phyloP scores from a whole-genome alignment of 2,797 vertebrate genomes.

The Hirundo rustica region DNA sequence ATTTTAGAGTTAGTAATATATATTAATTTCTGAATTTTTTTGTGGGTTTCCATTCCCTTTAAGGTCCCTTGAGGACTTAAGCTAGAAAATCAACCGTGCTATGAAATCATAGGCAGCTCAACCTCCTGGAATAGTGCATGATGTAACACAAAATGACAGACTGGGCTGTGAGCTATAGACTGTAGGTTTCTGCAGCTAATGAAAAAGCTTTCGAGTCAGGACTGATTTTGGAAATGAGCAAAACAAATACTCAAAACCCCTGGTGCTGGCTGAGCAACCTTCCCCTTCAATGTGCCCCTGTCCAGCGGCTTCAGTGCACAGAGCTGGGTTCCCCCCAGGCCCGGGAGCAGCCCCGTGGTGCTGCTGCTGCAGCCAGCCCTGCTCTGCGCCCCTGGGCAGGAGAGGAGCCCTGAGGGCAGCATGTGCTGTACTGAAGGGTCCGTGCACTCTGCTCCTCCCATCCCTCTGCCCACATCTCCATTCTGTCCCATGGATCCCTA shows the following conservation, averaged over 20 bases:
- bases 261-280: not conserved
- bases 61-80: not conserved
- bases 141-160: not conserved
- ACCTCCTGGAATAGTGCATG: not conserved
- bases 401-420: not conserved
- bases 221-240: not conserved
- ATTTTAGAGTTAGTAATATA: not conserved
- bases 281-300: not conserved
- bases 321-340: not conserved
- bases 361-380: not conserved
- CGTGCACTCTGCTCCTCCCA: not conserved
- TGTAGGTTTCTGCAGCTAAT: conserved; percentile 9
- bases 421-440: not conserved
- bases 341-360: not conserved
- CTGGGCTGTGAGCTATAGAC: not conserved
- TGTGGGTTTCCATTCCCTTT: not conserved
- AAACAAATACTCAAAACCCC: not conserved
- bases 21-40: not conserved
- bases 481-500: not conserved
- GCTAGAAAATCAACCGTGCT: not conserved
- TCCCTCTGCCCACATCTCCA: not conserved
- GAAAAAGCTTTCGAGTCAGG: not conserved
- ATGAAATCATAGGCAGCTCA: not conserved
- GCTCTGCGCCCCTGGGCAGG: not conserved
- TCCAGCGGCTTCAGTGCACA: not conserved